A percentile compares a stretch with the other conserved stretches of the same genome.
Evolutionary conservation across 1,140 invertebrate species (phyloP).

Genomic region (Augochlora pura): DNA sequence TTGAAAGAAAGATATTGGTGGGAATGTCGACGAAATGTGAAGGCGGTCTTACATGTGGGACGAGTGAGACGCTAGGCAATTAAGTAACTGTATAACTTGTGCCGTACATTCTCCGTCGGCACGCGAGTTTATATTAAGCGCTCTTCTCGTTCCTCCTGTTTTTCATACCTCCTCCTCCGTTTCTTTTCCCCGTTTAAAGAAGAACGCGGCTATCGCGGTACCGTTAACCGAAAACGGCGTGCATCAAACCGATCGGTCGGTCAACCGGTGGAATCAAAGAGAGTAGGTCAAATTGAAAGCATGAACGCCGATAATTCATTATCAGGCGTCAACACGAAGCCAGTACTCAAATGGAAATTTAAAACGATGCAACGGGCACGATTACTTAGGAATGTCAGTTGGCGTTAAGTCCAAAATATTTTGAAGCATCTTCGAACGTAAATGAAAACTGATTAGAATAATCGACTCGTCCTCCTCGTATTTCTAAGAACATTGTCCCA

Average conservation of each 20-base stretch:
- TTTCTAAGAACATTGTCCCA: no score
- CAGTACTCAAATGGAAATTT: no score
- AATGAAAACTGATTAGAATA: no score
- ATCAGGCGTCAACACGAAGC: neutral
- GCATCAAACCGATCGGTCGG: constrained; percentile 3
- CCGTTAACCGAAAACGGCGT: constrained; percentile 46
- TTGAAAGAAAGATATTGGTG: neutral
- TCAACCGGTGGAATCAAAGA: neutral
- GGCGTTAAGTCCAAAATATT: no score
- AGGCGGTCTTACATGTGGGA: constrained; percentile 62
- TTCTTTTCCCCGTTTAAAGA: constrained; percentile 28
- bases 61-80: constrained; percentile 69
- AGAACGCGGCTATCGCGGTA: constrained; percentile 42
- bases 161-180: constrained; percentile 12
- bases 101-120: constrained; percentile 37
- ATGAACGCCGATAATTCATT: neutral
- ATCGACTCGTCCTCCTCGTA: no score
- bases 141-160: constrained; percentile 11
- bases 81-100: constrained; percentile 73
- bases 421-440: no score
- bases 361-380: no score
- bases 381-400: no score
- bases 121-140: constrained; percentile 12
- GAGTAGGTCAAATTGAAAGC: no score
- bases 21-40: constrained; percentile 17